Evolutionary conservation across 2,888 invertebrate species (phyloP), one percentile per base, ranked within the genome.

Genomic region (Disparrhopalites patrizii): DNA sequence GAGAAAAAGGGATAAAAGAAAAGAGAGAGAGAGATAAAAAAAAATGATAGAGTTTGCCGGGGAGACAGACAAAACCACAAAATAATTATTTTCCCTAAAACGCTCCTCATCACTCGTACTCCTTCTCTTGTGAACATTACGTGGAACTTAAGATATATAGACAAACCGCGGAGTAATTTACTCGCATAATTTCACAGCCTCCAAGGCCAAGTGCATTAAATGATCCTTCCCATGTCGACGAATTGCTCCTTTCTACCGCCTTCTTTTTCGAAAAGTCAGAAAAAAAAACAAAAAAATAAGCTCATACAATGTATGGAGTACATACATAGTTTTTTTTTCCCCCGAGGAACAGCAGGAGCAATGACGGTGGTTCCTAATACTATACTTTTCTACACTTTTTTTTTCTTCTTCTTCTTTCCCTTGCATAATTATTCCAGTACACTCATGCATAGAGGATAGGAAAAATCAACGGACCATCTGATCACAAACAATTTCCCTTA

Each of bases 101-200:
- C 67, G 62, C 65, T 68, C 50, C 69, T 66, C 51, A 38, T 52
- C 51, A n/a, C n/a, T n/a, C n/a, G n/a, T n/a, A n/a, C n/a, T n/a
- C n/a, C n/a, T n/a, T n/a, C n/a, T n/a, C n/a, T n/a, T n/a, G n/a
- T n/a, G n/a, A 52, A 65, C 54, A 60, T 58, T 65, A 60, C 31
- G 63, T 65, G 66, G 57, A 63, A 43, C 3, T 4, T 3, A 13
- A 20, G 20, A 23, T 23, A 58, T 20, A 38, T 67, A 68, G 67
- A 60, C 57, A 69, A 69, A 69, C 72, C 72, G 68, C 72, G 67
- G 56, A 67, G 72, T 70, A 71, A 71, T 72, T 72, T 72, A 67
- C 68, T 66, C 63, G 55, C 66, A 68, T 70, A 70, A 70, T 70
- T 70, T 68, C 66, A 60, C 68, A 66, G 66, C 70, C 64, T 50